Evolutionary conservation across 2,113 vertebrate genomes (phyloP), one percentile per base, ranked within the genome.

Genomic region (Camelus dromedarius): DNA sequence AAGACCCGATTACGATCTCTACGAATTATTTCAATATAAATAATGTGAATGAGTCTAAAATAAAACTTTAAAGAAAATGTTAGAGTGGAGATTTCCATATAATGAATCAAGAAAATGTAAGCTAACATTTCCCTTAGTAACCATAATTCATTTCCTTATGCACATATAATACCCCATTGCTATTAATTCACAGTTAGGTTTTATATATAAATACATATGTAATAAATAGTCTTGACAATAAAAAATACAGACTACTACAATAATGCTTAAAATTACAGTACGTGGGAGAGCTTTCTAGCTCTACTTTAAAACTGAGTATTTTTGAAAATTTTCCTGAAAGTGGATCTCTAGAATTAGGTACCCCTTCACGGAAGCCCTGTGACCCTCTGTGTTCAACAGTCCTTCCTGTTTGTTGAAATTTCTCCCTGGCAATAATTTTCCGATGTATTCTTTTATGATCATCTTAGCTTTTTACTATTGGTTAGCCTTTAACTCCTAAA

Each of bases 11-110:
- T 38, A 42, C 15, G 48, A 3, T 75, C 35, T 79, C 48, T n/a
- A 82, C 8, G 38, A 89, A 82, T 93, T 84, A 86, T 81, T 80
- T 97, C 88, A 14, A 76, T 26, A 64, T 82, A 92, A 84, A 86
- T 93, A 32, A 91, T 50, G 19, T 66, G 16, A 24, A 62, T 77
- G 26, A 73, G 88, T 84, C 66, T 81, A 81, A 96, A 92, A 83
- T 80, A 70, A 76, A 96, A 52, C 56, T 72, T 70, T 58, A 92
- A 91, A 83, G 58, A 91, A 90, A 76, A 18, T 56, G 9, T 50
- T 52, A 30, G 38, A 67, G 32, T 50, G 73, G 24, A 90, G n/a
- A 56, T 79, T 87, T 76, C 13, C 16, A 76, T 62, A 73, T 30
- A 90, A 87, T 66, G 4, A 86, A 76, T 79, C 54, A 72, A 91